Base-by-base conservation (phyloP, 2,113 vertebrate genomes). In the Burhinus oedicnemus region DNA sequence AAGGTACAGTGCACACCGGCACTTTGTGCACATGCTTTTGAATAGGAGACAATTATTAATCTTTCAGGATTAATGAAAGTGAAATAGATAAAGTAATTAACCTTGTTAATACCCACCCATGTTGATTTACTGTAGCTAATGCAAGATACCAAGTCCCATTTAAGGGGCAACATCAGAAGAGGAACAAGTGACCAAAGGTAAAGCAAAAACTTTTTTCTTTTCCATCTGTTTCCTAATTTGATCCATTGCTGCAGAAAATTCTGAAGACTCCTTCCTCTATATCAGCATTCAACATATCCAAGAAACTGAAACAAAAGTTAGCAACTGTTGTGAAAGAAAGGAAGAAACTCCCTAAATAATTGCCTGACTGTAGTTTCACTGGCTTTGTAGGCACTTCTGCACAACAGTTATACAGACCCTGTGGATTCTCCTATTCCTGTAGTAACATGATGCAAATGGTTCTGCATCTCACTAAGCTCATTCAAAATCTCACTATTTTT, bases 111-210 rank as follows among this genome's bases (percentile, higher is more conserved):
- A 49, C 65, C 75, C 72, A 36, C 36, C 23, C 22, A 71, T 66
- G 80, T 89, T 92, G 80, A 91, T 87, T 94, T 84, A 82, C 58
- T 62, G 61, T 38, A 80, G 52, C 68, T 81, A 82, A 79, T 65
- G 16, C 27, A 55, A n/a, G 21, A 44, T 65, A 55, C 11, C 29
- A 25, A 66, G 42, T 23, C 64, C 20, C 64, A 45, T 66, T 32
- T 66, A 66, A 86, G 34, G 34, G 45, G 40, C 16, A 84, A 42
- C 51, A 49, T 27, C 23, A 34, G 60, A 57, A 38, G 18, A 66
- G 29, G 12, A 52, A 34, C 4, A 49, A 6, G 16, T 15, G 22
- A 42, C 12, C 15, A 44, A 54, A 54, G 27, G 20, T 44, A 64
- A 85, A 55, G 40, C 36, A n/a, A 74, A 64, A 30, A 32, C 14